Evolutionary conservation across 2,113 vertebrate genomes (phyloP).

Genomic region (Malurus elegans): DNA sequence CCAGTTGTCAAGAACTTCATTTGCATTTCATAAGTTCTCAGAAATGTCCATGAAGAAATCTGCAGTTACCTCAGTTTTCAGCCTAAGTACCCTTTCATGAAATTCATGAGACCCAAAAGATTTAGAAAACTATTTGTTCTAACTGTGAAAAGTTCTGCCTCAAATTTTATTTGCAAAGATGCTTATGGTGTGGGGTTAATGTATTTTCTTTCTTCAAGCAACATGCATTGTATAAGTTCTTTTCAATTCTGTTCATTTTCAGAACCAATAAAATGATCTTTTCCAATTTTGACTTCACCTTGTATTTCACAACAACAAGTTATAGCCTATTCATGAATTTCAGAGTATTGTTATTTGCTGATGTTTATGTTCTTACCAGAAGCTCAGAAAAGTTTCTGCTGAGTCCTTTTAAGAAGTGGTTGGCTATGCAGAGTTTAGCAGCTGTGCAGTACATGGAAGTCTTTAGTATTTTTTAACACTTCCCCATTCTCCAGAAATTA

Average conservation of each 20-base stretch:
- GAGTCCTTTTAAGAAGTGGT: not conserved
- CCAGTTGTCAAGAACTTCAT: not conserved
- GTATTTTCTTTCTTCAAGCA: not conserved
- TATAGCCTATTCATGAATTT: not conserved
- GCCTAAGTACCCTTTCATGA: not conserved
- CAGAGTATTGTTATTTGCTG: not conserved
- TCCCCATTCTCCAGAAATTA: not conserved
- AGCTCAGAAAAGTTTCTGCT: not conserved
- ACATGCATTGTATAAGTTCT: not conserved
- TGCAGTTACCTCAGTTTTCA: not conserved
- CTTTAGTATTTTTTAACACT: not conserved
- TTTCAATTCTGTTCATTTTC: not conserved
- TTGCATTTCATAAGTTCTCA: not conserved
- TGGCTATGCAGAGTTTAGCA: not conserved
- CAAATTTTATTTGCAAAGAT: not conserved
- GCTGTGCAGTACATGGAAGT: not conserved
- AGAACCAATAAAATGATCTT: not conserved
- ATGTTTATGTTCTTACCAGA: not conserved
- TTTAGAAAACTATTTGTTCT: not conserved
- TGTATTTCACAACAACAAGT: not conserved
- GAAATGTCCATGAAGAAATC: not conserved
- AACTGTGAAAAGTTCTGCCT: not conserved
- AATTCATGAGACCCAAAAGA: not conserved
- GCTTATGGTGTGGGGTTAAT: too few relatives aligned
- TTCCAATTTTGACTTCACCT: not conserved